Conservation (phyloP, 2,113 vertebrate genomes). For the Prolemur simus region DNA sequence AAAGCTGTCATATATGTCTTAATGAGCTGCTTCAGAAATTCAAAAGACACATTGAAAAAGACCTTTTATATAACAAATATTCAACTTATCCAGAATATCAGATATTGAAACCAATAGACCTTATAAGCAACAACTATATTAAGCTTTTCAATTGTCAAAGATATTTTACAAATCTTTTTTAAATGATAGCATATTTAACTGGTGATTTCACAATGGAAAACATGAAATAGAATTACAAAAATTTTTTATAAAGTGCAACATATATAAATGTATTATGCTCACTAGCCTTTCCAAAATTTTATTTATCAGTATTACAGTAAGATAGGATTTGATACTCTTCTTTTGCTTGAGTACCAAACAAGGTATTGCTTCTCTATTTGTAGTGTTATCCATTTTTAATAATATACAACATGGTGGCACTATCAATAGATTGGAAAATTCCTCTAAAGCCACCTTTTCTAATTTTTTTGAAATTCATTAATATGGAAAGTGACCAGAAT, state of each 20-base stretch:
- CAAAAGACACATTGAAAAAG: conserved; percentile 15
- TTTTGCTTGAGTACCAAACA: background rate
- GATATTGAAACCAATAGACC: conserved; percentile 59
- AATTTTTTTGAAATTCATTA: background rate
- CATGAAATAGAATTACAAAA: background rate
- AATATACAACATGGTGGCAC: background rate
- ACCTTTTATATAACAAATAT: conserved; percentile 43
- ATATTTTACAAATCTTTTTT: conserved; percentile 24
- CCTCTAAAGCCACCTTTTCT: background rate
- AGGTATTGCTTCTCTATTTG: background rate
- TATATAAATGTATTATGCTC: background rate
- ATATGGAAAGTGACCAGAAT: background rate
- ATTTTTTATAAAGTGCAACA: background rate
- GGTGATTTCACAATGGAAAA: background rate
- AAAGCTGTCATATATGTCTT: background rate
- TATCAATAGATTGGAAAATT: background rate
- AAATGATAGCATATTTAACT: background rate
- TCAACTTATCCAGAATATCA: background rate
- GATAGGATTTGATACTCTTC: background rate
- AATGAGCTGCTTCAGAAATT: conserved; percentile 11
- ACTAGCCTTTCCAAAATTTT: background rate
- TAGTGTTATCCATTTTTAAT: background rate
- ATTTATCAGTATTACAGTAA: background rate
- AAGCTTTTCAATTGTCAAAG: conserved; percentile 25
- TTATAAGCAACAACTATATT: conserved; percentile 44